These are phyloP conservation scores for Erythrolamprus reginae DNA, from an alignment of 2,113 vertebrate species.

Conservation along the genomic window DNA sequence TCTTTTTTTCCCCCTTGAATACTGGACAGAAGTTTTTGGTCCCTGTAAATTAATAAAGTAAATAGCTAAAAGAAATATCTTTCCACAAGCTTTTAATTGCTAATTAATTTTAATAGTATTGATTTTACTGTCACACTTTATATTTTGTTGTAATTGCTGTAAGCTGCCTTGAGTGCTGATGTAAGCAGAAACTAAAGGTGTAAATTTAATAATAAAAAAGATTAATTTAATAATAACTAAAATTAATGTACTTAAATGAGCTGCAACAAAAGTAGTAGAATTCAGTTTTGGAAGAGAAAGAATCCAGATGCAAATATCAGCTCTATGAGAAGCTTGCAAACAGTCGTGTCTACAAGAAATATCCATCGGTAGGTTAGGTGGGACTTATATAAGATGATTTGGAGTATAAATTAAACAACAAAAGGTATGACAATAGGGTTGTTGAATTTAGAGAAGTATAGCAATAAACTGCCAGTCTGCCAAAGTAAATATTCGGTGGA, in stretches of 20 bases:
- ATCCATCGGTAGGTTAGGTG: neutral
- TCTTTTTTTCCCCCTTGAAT: neutral
- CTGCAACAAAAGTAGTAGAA: neutral
- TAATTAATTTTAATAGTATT: neutral
- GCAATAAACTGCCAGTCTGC: too few relatives aligned
- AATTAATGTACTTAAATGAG: neutral
- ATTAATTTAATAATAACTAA: neutral
- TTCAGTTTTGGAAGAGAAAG: neutral
- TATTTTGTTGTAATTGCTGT: neutral
- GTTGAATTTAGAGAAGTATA: too few relatives aligned
- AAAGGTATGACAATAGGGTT: too few relatives aligned
- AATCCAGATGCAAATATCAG: neutral
- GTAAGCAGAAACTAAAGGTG: neutral
- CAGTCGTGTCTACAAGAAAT: neutral
- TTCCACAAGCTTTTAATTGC: neutral
- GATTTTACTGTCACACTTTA: neutral
- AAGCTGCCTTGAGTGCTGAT: neutral
- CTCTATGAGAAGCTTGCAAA: neutral
- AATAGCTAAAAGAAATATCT: neutral
- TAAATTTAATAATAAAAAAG: neutral
- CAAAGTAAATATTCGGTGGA: too few relatives aligned
- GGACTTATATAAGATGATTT: too few relatives aligned
- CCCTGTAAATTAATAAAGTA: neutral
- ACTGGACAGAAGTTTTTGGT: neutral
- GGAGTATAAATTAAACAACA: too few relatives aligned